These are phyloP conservation scores for Lepus americanus DNA, from an alignment of 2,113 vertebrate species.

Conservation along the genomic window DNA sequence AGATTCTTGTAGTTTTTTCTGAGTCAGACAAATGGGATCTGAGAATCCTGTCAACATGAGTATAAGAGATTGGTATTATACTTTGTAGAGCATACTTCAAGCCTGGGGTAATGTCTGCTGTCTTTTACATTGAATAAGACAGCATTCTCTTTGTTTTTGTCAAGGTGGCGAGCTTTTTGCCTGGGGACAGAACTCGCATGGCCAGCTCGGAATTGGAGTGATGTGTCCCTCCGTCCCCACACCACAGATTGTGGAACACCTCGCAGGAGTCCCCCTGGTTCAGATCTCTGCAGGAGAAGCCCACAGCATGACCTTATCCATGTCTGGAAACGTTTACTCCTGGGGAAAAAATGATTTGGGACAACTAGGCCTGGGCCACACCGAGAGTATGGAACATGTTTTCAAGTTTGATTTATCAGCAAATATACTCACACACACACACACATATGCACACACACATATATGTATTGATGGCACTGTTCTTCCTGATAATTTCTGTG, in stretches of 20 bases:
- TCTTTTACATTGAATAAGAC: slow-evolving; percentile 10
- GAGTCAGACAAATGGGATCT: background rate
- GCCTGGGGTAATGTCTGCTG: background rate
- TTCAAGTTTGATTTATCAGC: background rate
- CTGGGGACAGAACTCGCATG: slow-evolving; percentile 92
- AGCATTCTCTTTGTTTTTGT: slow-evolving; percentile 50
- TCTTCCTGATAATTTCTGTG: background rate
- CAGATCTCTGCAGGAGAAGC: slow-evolving; percentile 94
- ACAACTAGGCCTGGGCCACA: slow-evolving; percentile 95
- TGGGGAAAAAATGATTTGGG: slow-evolving; percentile 96
- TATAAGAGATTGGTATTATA: background rate
- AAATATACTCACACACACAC: background rate
- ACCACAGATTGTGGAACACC: slow-evolving; percentile 89
- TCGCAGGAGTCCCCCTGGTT: slow-evolving; percentile 92
- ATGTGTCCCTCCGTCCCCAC: slow-evolving; percentile 71
- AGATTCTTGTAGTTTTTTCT: background rate
- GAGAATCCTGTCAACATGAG: background rate
- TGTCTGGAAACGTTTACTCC: slow-evolving; percentile 94
- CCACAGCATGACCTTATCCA: slow-evolving; percentile 92
- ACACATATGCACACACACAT: background rate
- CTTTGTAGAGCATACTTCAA: background rate
- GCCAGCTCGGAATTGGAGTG: slow-evolving; percentile 93
- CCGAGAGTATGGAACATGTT: slow-evolving; percentile 82
- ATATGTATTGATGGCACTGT: background rate
- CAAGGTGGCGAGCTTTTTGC: slow-evolving; percentile 94